Base-by-base conservation (phyloP, 2,888 invertebrate species). In the Alloplasta piceator region DNA sequence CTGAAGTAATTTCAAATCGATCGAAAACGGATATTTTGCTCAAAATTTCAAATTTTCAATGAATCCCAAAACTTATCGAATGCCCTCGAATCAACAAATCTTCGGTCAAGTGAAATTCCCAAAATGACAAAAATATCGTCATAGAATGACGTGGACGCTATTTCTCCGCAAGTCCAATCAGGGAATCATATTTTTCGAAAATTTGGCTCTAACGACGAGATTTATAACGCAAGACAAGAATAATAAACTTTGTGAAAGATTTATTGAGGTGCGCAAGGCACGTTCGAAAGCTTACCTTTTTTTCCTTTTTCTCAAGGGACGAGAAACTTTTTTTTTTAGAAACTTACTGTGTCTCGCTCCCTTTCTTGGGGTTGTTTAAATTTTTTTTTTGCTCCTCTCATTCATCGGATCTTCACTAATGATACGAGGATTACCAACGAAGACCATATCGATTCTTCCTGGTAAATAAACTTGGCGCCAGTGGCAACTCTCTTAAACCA, bases 391-490 rank as follows among this genome's bases (percentile, higher is more conserved):
- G 43, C 58, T 76, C 39, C 64, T 76, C 63, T 73, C 3, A 78
- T 73, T 76, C 78, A 78, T 75, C 76, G 70, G 56, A 72, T 41
- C 68, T 26, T 72, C 75, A 71, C 75, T 82, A 76, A 78, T 82
- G 78, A 76, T 78, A 78, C 71, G 72, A 82, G 26, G 81, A 81
- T 78, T 81, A 78, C 77, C 74, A 68, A 72, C 26, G 56, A 68
- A 52, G 66, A 77, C 73, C 68, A 78, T 78, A 81, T 83, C 79
- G 81, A 81, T 81, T 74, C 64, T 71, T 67, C 68, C 36, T 50
- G 78, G 85, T 87, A 87, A 87, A 86, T 86, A 84, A 84, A 84
- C 82, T 87, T 88, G 90, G 91, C 90, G 91, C 89, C 88, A 86
- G 84, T 39, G 78, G 70, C 78, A 78, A 79, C 75, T 78, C 71